Base-by-base conservation (phyloP, 1,140 invertebrate species). In the Drosophila tani region DNA sequence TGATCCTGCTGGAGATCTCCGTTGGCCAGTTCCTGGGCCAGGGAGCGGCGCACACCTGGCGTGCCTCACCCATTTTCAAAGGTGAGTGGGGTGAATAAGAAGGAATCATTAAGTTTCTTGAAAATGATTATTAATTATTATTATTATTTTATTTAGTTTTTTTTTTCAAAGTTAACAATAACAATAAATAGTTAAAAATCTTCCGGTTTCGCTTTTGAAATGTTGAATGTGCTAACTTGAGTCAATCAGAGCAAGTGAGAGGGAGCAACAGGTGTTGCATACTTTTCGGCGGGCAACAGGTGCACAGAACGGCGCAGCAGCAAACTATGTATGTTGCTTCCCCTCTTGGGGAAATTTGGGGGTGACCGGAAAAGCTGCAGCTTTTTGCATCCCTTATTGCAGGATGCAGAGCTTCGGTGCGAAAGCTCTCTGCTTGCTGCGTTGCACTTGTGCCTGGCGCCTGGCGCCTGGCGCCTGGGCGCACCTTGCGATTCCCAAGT, bases 41-140 rank as follows among this genome's bases (percentile, higher is more conserved):
- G 73, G 92, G 92, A 46, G 86, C 92, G 69, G 91, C 92, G 50
- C 90, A 93, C 70, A 91, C 92, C n/a, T 93, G 92, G 92, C 86
- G 91, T 9, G 82, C 92, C 71, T 92, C 92, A 66, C 92, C 92
- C 65, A 92, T 93, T 59, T 92, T 93, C 75, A 93, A 93, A 87
- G 92, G 92, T 92, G 82, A 84, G 79, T 35, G 8, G 1, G 27
- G 27, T 29, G 0, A 29, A 6, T 29, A 29, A 29, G 27, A 29
- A 21, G 21, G 3, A 21, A 21, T 21, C 21, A 21, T 21, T 21
- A 3, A 3, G 21, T 21, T 21, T 21, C 21, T 21, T 21, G 3
- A 3, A 21, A 21, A 3, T 21, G 0, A 24, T 24, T 24, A 24
- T 24, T 24, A 32, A 32, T 32, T 32, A 32, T 32, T 9, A 32